phyloP scores from a whole-genome alignment of 2,888 invertebrate species.

The Xylota segnis region DNA sequence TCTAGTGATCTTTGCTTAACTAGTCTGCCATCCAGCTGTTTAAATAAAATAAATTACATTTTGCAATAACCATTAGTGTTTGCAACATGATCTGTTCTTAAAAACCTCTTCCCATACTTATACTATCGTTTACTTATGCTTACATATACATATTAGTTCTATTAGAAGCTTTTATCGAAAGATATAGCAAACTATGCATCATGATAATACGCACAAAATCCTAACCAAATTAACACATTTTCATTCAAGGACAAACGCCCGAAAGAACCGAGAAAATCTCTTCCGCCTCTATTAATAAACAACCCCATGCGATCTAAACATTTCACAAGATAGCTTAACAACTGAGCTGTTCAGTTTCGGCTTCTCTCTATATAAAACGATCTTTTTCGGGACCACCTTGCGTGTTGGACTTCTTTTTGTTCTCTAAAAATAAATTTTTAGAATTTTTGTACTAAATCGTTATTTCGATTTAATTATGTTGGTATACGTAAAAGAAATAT shows the following conservation, averaged over 20 bases:
- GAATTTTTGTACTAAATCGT: constrained; percentile 7
- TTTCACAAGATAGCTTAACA: constrained; percentile 45
- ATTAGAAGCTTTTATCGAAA: not conserved
- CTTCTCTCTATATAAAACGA: constrained; percentile 40
- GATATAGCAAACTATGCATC: not conserved
- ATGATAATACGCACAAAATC: constrained; percentile 42
- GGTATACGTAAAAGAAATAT: constrained; percentile 19
- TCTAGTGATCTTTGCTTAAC: too few relatives aligned
- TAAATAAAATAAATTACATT: too few relatives aligned
- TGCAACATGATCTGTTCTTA: not conserved
- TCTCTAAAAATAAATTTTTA: constrained; percentile 58
- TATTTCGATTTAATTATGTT: constrained; percentile 10
- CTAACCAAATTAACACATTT: constrained; percentile 51
- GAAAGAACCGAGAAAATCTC: constrained; percentile 47
- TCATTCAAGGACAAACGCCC: constrained; percentile 61
- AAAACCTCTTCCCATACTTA: not conserved
- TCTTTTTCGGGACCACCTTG: constrained; percentile 69
- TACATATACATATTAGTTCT: not conserved
- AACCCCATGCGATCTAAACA: constrained; percentile 52
- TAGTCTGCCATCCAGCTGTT: too few relatives aligned
- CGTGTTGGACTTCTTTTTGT: constrained; percentile 61
- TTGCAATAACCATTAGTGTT: not conserved
- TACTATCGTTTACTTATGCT: too few relatives aligned
- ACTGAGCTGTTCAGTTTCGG: not conserved
- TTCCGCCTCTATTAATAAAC: constrained; percentile 63